Base-by-base conservation (phyloP, 2,888 invertebrate species). In the Trichogramma evanescens region DNA sequence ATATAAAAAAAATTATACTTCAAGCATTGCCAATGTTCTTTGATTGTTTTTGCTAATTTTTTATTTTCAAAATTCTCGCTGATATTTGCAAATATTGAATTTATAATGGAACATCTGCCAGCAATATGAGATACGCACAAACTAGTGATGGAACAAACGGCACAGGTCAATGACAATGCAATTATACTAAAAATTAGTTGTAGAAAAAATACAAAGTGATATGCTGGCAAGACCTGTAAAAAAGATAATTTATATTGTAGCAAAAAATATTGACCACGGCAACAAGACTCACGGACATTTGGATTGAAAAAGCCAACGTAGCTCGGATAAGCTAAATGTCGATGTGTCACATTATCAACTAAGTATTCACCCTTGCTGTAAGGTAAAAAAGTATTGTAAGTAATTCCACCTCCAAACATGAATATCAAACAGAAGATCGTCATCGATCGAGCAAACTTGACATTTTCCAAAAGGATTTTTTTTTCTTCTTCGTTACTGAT, bases 251-350 rank as follows among this genome's bases (percentile, higher is more conserved):
- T 26, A 26, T 26, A n/a, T n/a, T n/a, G 26, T 26, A 26, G 3
- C 26, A 26, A 26, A 26, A 26, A 26, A 26, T 26, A 26, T 26
- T 26, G 26, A 26, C 26, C 26, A 26, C 26, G 26, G 26, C 26
- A 26, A 26, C 26, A 26, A 26, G 26, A 26, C 26, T 26, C 26
- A 26, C 26, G 26, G 26, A 60, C 63, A 53, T 68, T 63, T 2
- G 65, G 63, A 56, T 73, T 65, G 40, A 69, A 68, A 5, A 71
- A 54, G 5, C 63, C 54, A 13, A 69, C 69, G 44, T 71, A 70
- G 41, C 68, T 63, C 0, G 72, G 66, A 40, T 66, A 70, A 0
- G 72, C 61, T 2, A 74, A 55, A 0, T 65, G 63, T 48, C 65
- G 61, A n/a, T 67, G 54, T 0, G 68, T 70, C 0, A 65, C 8